A percentile compares a stretch with the other conserved stretches of the same genome.
These are phyloP conservation scores for Bradysia coprophila DNA, from an alignment of 1,140 invertebrate species.

Conservation along the genomic window DNA sequence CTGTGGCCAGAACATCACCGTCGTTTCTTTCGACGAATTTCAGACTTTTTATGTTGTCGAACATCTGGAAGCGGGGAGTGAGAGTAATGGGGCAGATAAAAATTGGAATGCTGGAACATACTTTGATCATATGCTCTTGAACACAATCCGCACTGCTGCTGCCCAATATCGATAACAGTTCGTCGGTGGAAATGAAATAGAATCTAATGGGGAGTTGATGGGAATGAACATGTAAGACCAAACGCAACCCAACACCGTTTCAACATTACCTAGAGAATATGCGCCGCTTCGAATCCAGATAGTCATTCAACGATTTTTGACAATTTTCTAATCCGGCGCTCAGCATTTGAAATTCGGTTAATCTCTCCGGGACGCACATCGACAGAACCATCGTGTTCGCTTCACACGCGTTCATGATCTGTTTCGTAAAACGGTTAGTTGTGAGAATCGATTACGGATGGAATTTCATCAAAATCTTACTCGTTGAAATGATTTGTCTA, in stretches of 20 bases:
- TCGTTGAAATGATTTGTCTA: constrained; percentile 33
- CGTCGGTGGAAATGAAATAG: constrained; percentile 86
- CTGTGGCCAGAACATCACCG: constrained; percentile 42
- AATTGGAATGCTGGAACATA: constrained; percentile 13
- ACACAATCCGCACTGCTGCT: constrained; percentile 59
- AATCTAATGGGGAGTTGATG: no score
- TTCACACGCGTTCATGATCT: constrained; percentile 67
- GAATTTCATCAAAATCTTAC: constrained; percentile 1
- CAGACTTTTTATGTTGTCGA: constrained; percentile 69
- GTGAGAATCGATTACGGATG: no score
- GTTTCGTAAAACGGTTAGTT: no score
- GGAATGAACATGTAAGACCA: no score
- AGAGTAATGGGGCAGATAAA: background rate
- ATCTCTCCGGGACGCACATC: constrained; percentile 51
- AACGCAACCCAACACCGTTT: no score
- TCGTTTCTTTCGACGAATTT: constrained; percentile 39
- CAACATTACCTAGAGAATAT: constrained; percentile 51
- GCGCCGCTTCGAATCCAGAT: constrained; percentile 68
- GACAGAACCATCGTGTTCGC: constrained; percentile 58
- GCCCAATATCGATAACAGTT: constrained; percentile 75
- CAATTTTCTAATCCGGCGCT: constrained; percentile 61
- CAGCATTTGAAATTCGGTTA: constrained; percentile 55
- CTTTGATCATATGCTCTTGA: constrained; percentile 84
- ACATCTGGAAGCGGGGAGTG: constrained; percentile 46
- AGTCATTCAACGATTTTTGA: constrained; percentile 79